Percentiles rank a stretch among this genome's conserved stretches.
Evolutionary conservation across 2,797 vertebrate genomes (phyloP).

Genomic region (Caiman crocodilus): DNA sequence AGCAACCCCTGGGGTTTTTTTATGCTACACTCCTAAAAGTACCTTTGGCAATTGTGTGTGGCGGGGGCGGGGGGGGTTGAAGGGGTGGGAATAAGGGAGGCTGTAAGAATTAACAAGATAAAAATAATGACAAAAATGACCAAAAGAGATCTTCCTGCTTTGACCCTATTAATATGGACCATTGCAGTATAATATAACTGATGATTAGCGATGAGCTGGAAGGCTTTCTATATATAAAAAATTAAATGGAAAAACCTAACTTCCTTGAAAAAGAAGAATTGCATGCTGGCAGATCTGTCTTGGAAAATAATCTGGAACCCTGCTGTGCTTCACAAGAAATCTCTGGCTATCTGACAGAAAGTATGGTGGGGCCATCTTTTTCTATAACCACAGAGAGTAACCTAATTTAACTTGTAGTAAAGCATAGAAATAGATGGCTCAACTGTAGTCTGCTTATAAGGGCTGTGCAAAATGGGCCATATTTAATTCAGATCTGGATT

Average conservation of each 20-base stretch:
- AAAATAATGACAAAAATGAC: too few species aligned
- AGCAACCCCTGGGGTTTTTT: too few species aligned
- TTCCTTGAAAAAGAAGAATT: not conserved
- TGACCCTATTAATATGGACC: not conserved
- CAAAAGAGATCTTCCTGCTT: not conserved
- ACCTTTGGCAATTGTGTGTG: too few species aligned
- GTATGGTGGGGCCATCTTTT: not conserved
- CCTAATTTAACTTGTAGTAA: constrained; percentile 1
- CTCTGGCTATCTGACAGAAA: not conserved
- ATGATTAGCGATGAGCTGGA: too few species aligned
- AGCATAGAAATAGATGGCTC: not conserved
- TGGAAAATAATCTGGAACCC: not conserved
- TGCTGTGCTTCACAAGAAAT: not conserved
- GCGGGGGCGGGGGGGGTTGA: too few species aligned
- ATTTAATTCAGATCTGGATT: too few species aligned
- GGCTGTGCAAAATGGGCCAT: too few species aligned
- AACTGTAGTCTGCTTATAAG: too few species aligned
- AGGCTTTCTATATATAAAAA: too few species aligned
- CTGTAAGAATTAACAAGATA: too few species aligned
- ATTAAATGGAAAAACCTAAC: not conserved
- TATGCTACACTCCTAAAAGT: too few species aligned
- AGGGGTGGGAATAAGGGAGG: too few species aligned
- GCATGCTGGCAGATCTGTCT: not conserved
- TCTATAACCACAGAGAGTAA: not conserved
- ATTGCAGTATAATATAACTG: not conserved